Evolutionary conservation across 1,140 invertebrate genomes (phyloP).

Genomic region (Drosophila novamexicana): DNA sequence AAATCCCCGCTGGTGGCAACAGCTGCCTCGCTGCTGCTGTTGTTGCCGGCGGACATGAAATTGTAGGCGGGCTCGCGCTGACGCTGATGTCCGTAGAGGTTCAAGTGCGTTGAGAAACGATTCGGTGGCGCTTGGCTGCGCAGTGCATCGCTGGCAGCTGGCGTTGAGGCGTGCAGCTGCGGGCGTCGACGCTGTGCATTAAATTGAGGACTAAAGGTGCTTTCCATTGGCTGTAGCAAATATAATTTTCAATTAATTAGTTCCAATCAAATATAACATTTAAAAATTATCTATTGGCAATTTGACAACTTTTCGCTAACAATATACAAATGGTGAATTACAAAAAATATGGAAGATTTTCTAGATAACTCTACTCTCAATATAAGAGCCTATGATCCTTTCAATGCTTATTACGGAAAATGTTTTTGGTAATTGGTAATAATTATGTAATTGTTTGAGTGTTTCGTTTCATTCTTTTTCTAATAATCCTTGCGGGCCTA

Average conservation of each 20-base stretch:
- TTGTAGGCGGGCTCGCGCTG: constrained; percentile 70
- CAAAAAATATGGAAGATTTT: no score
- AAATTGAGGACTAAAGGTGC: constrained; percentile 33
- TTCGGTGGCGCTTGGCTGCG: constrained; percentile 31
- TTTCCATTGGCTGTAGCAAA: constrained; percentile 24
- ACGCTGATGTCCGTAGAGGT: constrained; percentile 53
- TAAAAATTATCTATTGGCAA: no score
- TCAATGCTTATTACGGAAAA: no score
- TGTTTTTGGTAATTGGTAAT: no score
- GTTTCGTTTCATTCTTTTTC: no score
- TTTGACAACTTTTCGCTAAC: no score
- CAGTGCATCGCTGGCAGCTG: constrained; percentile 34
- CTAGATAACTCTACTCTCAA: no score
- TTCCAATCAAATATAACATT: no score
- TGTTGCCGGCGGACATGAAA: constrained; percentile 39
- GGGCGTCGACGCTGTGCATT: constrained; percentile 43
- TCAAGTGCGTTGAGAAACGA: constrained; percentile 51
- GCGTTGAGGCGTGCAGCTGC: constrained; percentile 52
- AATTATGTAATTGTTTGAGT: no score
- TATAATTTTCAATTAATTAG: background rate
- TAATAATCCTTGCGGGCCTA: no score
- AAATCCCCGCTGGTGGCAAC: constrained; percentile 68
- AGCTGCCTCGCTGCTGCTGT: constrained; percentile 53
- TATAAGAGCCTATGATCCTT: no score
- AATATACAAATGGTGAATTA: no score